A percentile compares a stretch with the other conserved stretches of the same genome.
These are phyloP conservation scores for Cercopithecus petaurista DNA, from an alignment of 2,797 vertebrate genomes.

Conservation along the genomic window DNA sequence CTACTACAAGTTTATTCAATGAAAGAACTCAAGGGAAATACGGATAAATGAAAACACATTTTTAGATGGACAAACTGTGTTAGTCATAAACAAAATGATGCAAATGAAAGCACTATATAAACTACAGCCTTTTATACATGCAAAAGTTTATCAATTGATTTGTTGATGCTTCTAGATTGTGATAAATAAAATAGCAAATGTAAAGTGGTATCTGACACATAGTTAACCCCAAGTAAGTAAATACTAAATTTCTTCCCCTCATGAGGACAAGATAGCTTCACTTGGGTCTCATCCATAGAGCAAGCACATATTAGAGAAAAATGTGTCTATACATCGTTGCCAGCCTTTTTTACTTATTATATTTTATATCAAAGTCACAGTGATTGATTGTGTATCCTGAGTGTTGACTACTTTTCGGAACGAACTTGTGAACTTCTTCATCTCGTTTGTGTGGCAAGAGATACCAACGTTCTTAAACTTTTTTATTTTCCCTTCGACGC, in stretches of 20 bases:
- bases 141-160: constrained; percentile 46
- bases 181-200: constrained; percentile 20
- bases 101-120: constrained; percentile 42
- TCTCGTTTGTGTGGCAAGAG: neutral
- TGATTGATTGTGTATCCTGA: neutral
- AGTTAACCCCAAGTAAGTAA: constrained; percentile 4
- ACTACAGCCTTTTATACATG: neutral
- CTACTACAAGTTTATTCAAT: constrained; percentile 26
- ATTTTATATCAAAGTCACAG: constrained; percentile 21
- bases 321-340: neutral
- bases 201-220: constrained; percentile 1
- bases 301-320: neutral
- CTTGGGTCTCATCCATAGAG: neutral
- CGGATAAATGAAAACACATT: constrained; percentile 18
- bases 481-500: neutral
- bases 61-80: constrained; percentile 41
- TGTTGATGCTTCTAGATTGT: neutral
- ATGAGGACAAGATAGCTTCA: neutral
- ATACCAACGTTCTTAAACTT: neutral
- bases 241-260: neutral
- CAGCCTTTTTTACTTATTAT: neutral
- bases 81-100: constrained; percentile 51
- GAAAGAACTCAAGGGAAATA: neutral
- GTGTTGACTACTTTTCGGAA: constrained; percentile 9
- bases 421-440: neutral